Evolutionary conservation across 2,797 vertebrate genomes (phyloP), one percentile per base, ranked within the genome.

Genomic region (Spinus olivaceus): DNA sequence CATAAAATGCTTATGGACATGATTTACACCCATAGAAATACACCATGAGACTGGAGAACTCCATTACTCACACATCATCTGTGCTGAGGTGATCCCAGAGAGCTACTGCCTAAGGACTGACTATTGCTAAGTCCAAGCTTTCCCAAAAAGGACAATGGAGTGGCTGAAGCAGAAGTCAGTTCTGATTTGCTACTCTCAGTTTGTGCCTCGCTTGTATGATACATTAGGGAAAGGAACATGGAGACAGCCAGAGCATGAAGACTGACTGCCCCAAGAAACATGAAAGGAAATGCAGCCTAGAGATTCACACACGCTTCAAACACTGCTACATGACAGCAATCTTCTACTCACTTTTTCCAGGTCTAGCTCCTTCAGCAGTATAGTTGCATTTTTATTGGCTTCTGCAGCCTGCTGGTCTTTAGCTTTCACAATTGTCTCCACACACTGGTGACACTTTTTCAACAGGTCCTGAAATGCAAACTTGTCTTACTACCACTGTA

Each of bases 371-470:
- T 99, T 99, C 69, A 99, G 98, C 91, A 99, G 98, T 96, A 99
- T 99, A 97, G 99, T 99, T 92, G 99, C 99, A 64, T 99, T 99
- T 97, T 99, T 99, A 97, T 99, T 99, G 70, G 99, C 99, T 97
- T 99, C 99, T 50, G 99, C 99, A 90, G 99, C 99, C 98, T 99
- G 99, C 97, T 99, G 99, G 97, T 99, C 99, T 98, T 99, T 99
- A 97, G 99, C 99, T 98, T 99, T 99, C 96, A 99, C 99, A 91
- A 99, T 99, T 14, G 99, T 99, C 97, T 99, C 99, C 99, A 99
- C 99, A 97, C 99, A 99, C 78, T 99, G 99, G 97, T 99, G 99
- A 97, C 99, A 99, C 96, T 99, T 99, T 97, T 99, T 99, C 94
- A 99, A 97, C 91, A 99, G 97, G 97, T 99, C 99, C 99, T 99